Evolutionary conservation across 2,113 vertebrate species (phyloP), one percentile per base, ranked within the genome.

Genomic region (Microtus richardsoni): DNA sequence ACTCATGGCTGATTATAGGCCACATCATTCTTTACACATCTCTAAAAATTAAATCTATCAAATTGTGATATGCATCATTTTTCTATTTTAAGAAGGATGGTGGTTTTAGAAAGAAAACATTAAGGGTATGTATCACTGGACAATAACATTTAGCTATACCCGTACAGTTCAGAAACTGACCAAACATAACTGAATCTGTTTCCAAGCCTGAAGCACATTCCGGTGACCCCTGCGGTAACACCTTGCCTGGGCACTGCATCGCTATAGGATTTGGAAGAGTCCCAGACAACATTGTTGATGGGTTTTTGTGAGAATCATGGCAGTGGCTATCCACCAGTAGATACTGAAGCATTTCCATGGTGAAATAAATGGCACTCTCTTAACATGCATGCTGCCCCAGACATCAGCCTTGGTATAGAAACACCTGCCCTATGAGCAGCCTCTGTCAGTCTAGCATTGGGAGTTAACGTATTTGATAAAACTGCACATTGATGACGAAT

Each of bases 31-130:
- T 86, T 85, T 94, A 49, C 84, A 47, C 82, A 19, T 17, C 54
- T 4, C 52, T 79, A 68, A 92, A 66, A 58, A 68, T 88, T 62
- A 14, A 88, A 33, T n/a, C 30, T 75, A n/a, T 84, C 66, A 60
- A 88, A 28, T 8, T 41, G n/a, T 60, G 70, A 47, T 7, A 84
- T 5, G 6, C 26, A 66, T 26, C n/a, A 22, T 86, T 88, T 64
- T 89, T 74, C 44, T 41, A 62, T 78, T 86, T 79, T 66, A 52
- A 79, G 41, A 75, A 87, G 7, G 21, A 84, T 13, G 3, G 2
- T 91, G 26, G 90, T 91, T 95, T 96, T 52, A 64, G 79, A 74
- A 89, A 82, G 58, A n/a, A 85, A 66, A 58, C 9, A 8, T 36
- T 7, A 3, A 33, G 54, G 3, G 3, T 82, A 1, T 94, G 36